phyloP scores from a whole-genome alignment of 1,140 invertebrate genomes.

The Drosophila auraria region DNA sequence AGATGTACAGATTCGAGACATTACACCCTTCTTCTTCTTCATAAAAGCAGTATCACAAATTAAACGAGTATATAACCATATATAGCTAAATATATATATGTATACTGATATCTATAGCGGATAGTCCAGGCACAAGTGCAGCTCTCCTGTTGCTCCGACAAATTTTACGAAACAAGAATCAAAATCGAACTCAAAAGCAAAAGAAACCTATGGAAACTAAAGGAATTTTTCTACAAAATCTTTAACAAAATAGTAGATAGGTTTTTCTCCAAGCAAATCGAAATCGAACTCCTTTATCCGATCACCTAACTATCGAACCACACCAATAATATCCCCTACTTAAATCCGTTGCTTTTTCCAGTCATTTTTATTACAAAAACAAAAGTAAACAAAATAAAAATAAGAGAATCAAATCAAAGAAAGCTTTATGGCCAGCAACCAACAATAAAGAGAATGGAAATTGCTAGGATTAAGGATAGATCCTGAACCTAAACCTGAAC shows the following conservation, averaged over 20 bases:
- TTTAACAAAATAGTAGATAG: conserved; percentile 52
- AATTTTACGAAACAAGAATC: conserved; percentile 51
- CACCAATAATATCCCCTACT: conserved; percentile 27
- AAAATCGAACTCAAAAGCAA: conserved; percentile 53
- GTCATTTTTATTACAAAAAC: conserved; percentile 48
- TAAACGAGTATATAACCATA: conserved; percentile 50
- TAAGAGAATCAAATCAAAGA: conserved; percentile 41
- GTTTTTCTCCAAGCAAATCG: conserved; percentile 25
- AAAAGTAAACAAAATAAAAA: conserved; percentile 14
- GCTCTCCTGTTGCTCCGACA: conserved; percentile 37
- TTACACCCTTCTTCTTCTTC: conserved; percentile 9
- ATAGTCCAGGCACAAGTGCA: conserved; percentile 59
- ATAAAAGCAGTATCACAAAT: conserved; percentile 75
- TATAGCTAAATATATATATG: conserved; percentile 50
- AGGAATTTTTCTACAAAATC: conserved; percentile 45
- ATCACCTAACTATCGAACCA: conserved; percentile 31
- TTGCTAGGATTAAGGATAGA: conserved; percentile 35
- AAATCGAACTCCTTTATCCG: conserved; percentile 25
- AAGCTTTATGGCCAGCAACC: conserved; percentile 60
- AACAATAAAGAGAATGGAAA: conserved; percentile 42
- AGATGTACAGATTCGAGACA: conserved; percentile 27
- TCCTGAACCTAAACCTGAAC: conserved; percentile 21
- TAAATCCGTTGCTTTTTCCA: conserved; percentile 21
- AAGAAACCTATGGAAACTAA: conserved; percentile 19
- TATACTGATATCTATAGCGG: conserved; percentile 46